Percentiles rank a stretch among this genome's conserved stretches.
Conservation (phyloP, 2,888 invertebrate species). For the Xanthia icteritia region DNA sequence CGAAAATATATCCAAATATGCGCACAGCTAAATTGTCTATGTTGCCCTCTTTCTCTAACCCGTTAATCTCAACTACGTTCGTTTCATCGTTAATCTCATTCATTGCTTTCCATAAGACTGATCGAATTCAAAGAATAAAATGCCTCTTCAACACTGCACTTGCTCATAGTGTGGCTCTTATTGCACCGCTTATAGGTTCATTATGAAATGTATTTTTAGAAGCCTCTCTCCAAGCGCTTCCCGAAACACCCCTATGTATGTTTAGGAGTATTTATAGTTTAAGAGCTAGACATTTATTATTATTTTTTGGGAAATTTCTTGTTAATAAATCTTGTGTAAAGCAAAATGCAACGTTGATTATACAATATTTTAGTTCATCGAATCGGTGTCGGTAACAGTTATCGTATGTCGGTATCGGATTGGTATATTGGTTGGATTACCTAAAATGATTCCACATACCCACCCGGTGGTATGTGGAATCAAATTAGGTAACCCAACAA, state of each 20-base stretch:
- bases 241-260: not conserved
- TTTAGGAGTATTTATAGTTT: not conserved
- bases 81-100: not conserved
- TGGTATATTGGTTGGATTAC: too few relatives aligned
- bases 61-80: not conserved
- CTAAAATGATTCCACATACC: too few relatives aligned
- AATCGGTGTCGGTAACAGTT: not conserved
- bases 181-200: not conserved
- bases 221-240: not conserved
- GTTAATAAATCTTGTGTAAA: not conserved
- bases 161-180: not conserved
- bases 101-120: not conserved
- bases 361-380: not conserved
- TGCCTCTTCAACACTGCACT: not conserved
- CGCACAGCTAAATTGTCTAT: not conserved
- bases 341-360: not conserved
- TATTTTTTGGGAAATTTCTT: not conserved
- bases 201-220: not conserved
- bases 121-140: not conserved
- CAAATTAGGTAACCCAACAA: too few relatives aligned
- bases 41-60: not conserved
- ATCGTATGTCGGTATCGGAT: not conserved
- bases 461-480: too few relatives aligned
- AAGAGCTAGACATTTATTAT: not conserved
- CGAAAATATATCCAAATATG: not conserved